Conservation (phyloP, 2,797 vertebrate genomes). For the Xenopus petersii region DNA sequence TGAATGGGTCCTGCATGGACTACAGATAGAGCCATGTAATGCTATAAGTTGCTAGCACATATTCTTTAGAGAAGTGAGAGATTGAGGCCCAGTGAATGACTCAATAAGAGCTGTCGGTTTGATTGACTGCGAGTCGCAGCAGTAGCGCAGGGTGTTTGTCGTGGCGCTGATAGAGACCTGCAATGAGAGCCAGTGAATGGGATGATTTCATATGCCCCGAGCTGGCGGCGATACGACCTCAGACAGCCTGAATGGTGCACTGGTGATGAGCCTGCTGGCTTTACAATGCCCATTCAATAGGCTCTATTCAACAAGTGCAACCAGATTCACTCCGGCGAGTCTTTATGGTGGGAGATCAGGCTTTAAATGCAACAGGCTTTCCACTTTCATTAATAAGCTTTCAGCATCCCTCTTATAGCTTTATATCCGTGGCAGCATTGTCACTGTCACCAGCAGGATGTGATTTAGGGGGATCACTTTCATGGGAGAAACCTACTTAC, state of each 20-base stretch:
- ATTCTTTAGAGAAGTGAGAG: background rate
- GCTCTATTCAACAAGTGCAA: constrained; percentile 47
- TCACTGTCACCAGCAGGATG: constrained; percentile 44
- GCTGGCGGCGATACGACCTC: constrained; percentile 42
- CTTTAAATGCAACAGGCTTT: constrained; percentile 28
- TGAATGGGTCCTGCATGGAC: too few species aligned
- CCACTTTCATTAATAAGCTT: constrained; percentile 29
- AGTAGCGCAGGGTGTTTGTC: constrained; percentile 32
- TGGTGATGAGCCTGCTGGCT: constrained; percentile 29
- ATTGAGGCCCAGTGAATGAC: background rate
- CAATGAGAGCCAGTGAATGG: constrained; percentile 37
- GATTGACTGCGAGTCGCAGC: constrained; percentile 41
- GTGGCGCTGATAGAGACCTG: constrained; percentile 31
- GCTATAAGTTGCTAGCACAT: background rate
- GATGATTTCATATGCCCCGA: constrained; percentile 35
- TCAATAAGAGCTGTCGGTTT: constrained; percentile 25
- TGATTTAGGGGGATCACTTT: constrained; percentile 40
- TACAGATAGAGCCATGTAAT: too few species aligned
- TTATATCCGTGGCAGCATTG: constrained; percentile 25
- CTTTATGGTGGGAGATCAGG: constrained; percentile 34
- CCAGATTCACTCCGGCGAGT: constrained; percentile 34
- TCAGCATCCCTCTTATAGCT: constrained; percentile 26
- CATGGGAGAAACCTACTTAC: constrained; percentile 5
- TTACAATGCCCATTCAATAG: constrained; percentile 44
- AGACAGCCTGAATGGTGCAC: constrained; percentile 14